Base-by-base conservation (phyloP, 2,113 vertebrate genomes). In the Corythornis madagascariensis region DNA sequence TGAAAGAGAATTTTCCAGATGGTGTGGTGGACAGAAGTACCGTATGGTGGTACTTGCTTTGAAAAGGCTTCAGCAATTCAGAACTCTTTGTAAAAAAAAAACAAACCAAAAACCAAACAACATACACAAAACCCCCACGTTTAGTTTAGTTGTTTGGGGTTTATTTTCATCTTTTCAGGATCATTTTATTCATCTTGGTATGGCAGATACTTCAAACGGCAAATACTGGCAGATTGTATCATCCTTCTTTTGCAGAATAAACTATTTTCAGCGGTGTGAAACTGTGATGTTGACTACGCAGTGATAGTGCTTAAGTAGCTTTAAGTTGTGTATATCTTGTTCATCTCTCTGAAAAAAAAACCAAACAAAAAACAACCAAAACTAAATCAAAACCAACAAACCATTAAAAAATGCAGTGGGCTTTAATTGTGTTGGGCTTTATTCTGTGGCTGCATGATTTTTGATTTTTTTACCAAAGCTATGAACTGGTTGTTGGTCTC, bases 341-440 rank as follows among this genome's bases (percentile, higher is more conserved):
- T 91, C 82, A 78, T 94, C 40, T 76, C 48, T 70, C 71, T 31
- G 86, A 71, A 79, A 92, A 83, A 29, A 38, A 35, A 33, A 59
- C 10, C 38, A 35, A 35, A 35, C 35, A 35, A 35, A 35, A 35
- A 35, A 35, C 38, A 38, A 38, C 38, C 38, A 38, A 38, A 38
- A 38, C 38, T 38, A 38, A 38, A 38, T 38, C 38, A 38, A 38
- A 38, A 4, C 38, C 38, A 18, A 17, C 26, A 26, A 28, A 73
- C 4, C 60, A 16, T 84, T 83, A 48, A 63, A 83, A 91, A 95
- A 69, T n/a, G 75, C 86, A 33, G 28, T 35, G 53, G 89, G 66
- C 17, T 79, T 73, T 93, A 93, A 88, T 85, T 85, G 74, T 76
- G 81, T 75, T 71, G 16, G 59, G 33, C 94, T 73, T 92, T 90